Evolutionary conservation across 1,140 invertebrate genomes (phyloP).

Genomic region (Pentalonia nigronervosa): DNA sequence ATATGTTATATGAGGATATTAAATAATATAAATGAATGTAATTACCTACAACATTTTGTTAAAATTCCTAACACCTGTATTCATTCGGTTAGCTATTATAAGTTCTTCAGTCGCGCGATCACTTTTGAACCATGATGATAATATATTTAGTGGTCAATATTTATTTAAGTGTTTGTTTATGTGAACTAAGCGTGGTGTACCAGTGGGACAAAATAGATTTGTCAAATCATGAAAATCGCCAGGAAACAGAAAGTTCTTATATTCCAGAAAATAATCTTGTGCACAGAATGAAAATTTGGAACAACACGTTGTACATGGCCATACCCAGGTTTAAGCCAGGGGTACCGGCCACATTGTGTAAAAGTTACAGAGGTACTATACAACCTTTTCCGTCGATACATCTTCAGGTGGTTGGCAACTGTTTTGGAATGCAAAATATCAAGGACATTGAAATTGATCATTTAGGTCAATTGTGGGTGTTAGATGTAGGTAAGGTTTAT

Average conservation of each 20-base stretch:
- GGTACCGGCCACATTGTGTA: conserved; percentile 9
- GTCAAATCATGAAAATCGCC: not conserved
- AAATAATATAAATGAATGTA: conserved; percentile 10
- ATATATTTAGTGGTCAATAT: not conserved
- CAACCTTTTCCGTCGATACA: not conserved
- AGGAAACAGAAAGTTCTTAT: not conserved
- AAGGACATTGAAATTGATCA: conserved; percentile 47
- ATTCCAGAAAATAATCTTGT: conserved; percentile 38
- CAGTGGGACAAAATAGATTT: conserved; percentile 38
- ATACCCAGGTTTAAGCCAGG: conserved; percentile 25
- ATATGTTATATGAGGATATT: not conserved
- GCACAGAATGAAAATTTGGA: conserved; percentile 45
- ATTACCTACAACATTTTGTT: not conserved
- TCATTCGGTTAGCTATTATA: not conserved
- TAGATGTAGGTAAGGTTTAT: not conserved
- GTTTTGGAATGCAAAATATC: conserved; percentile 16
- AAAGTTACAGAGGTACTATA: not conserved
- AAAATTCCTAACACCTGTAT: not conserved
- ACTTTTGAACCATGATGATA: not conserved
- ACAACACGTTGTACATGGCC: conserved; percentile 34
- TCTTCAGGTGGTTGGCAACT: not conserved
- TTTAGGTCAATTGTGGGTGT: conserved; percentile 19
- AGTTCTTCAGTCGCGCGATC: not conserved
- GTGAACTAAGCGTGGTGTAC: conserved; percentile 23
- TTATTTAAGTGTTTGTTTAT: not conserved